Evolutionary conservation across 2,888 invertebrate genomes (phyloP), one percentile per base, ranked within the genome.

Genomic region (Nymphalis polychloros): DNA sequence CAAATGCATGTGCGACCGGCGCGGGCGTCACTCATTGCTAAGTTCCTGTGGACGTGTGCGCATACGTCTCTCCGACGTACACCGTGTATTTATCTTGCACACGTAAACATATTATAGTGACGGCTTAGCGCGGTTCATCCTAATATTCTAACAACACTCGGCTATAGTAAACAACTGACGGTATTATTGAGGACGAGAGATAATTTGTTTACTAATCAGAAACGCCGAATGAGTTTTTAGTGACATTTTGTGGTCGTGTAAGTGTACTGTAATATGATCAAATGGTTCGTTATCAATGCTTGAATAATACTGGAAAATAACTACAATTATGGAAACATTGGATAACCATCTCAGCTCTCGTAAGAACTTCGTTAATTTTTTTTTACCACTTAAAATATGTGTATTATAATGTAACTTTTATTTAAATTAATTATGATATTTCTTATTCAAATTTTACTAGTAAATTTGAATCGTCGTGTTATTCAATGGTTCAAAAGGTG

Each of bases 41-140:
- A 87, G 89, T 87, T 76, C 81, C 76, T 82, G 83, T 79, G 81
- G 78, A 80, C 84, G 81, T 77, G 81, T 82, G 71, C 61, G 73
- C 84, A 80, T 79, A 81, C 79, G 87, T 81, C 79, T 83, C 83
- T 80, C 82, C 79, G 73, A 78, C 74, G 80, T 75, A 77, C 72
- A 68, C 78, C 82, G 79, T 82, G 79, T 81, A 81, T 78, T 80
- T 81, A 81, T 81, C 81, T 80, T 78, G 66, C 77, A 78, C 75
- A 82, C 79, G 82, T 86, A 84, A 86, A 85, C 84, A 82, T 75
- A 55, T 23, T 20, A 71, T 76, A 81, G 78, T 81, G 75, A 77
- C 67, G 64, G 66, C 59, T 70, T 66, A 68, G 68, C 72, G 74
- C 73, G 73, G 76, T 76, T 76, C 76, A 74, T 76, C 73, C 75